Conservation (phyloP, 2,797 vertebrate species). For the Meda fulgida region DNA sequence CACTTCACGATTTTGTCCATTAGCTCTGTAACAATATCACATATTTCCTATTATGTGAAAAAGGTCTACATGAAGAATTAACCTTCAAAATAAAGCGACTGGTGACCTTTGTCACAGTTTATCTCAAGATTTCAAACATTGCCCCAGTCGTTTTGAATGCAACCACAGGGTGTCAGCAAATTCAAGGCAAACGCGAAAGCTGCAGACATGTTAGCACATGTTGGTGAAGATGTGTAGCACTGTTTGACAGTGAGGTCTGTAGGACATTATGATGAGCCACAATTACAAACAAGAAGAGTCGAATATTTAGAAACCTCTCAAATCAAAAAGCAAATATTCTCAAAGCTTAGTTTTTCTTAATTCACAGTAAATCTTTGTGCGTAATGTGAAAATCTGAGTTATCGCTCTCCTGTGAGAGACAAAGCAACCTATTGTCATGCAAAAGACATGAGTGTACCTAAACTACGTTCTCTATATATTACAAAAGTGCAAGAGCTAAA, state of each 20-base stretch:
- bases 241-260: slow-evolving; percentile 4
- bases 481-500: slow-evolving; percentile 31
- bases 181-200: neutral
- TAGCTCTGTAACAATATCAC: slow-evolving; percentile 46
- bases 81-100: slow-evolving; percentile 4
- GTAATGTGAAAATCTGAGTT: neutral
- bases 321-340: neutral
- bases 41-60: neutral
- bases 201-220: neutral
- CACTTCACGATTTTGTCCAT: neutral
- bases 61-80: neutral
- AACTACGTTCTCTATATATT: neutral
- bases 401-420: neutral
- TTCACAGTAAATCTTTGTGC: slow-evolving; percentile 51
- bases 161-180: neutral
- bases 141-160: neutral
- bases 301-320: neutral
- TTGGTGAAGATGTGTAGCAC: neutral
- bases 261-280: neutral
- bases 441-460: slow-evolving; percentile 2
- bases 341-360: neutral
- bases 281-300: neutral
- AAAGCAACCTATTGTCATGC: neutral
- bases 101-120: neutral
- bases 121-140: neutral